These are phyloP conservation scores for Drosophila algonquin DNA, from an alignment of 2,888 invertebrate species.

Conservation along the genomic window DNA sequence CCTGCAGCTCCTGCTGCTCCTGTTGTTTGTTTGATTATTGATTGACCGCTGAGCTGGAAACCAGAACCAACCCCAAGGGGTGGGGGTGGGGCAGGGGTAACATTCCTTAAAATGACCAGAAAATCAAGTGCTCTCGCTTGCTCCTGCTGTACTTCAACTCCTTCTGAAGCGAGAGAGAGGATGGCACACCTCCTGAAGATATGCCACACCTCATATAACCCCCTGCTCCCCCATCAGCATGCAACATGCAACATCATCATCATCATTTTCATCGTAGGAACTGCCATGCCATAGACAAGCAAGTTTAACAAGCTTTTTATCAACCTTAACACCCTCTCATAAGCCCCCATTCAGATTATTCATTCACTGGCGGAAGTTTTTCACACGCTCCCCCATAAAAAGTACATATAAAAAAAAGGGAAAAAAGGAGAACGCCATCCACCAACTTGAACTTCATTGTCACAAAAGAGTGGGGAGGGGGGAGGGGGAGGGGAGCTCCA, in stretches of 20 bases:
- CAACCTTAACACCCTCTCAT: slow-evolving; percentile 23
- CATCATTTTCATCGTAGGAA: not conserved
- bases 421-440: not conserved
- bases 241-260: slow-evolving; percentile 25
- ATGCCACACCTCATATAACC: not conserved
- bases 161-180: not conserved
- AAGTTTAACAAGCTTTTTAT: slow-evolving; percentile 23
- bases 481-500: slow-evolving; percentile 34
- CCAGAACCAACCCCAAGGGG: slow-evolving; percentile 22
- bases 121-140: slow-evolving; percentile 2
- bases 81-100: too few species aligned
- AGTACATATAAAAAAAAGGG: slow-evolving; percentile 4
- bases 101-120: not conserved
- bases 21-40: slow-evolving; percentile 56
- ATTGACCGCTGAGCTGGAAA: slow-evolving; percentile 59
- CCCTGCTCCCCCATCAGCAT: not conserved
- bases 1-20: slow-evolving; percentile 5
- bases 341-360: slow-evolving; percentile 43
- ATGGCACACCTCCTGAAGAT: not conserved
- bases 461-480: not conserved
- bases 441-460: slow-evolving; percentile 52
- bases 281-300: slow-evolving; percentile 5
- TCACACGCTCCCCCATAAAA: slow-evolving; percentile 53
- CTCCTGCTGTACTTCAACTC: not conserved
- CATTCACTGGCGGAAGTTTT: slow-evolving; percentile 54